Evolutionary conservation across 2,888 invertebrate genomes (phyloP), one percentile per base, ranked within the genome.

Genomic region (Zygogramma bicolorata): DNA sequence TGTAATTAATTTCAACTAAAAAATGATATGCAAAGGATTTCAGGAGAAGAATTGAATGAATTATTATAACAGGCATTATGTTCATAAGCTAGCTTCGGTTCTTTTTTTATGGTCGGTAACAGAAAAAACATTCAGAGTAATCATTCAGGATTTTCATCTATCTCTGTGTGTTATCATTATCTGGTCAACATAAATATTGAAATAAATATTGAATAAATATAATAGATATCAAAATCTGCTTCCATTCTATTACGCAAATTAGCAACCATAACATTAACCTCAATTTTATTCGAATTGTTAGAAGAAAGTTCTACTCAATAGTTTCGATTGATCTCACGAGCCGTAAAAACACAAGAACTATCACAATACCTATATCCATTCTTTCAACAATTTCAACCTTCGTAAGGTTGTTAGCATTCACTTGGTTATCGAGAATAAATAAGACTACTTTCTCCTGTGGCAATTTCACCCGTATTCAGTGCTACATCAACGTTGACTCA

Each of bases 401-500:
- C 68, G 18, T 20, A 34, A 68, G 74, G 68, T 74, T 71, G 68
- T 70, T 74, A 74, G 57, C 74, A 74, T 74, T 74, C 71, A 40
- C 25, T 59, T n/a, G 29, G 63, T 25, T 20, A 65, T 34, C 59
- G 68, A 49, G 60, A 67, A 46, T 31, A 62, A 73, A 60, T 65
- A 62, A 53, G 20, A 38, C 25, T 59, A 73, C 73, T 73, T 73
- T 73, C 73, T 73, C 70, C 46, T 6, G 5, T 18, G 29, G 22
- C 61, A 70, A 70, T 73, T 73, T 73, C 73, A 73, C 70, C 58
- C n/a, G 40, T n/a, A 65, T 65, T 57, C 1, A 65, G 3, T 42
- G 15, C 29, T 42, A 20, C 15, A 13, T 27, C 10, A 6, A 29
- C 46, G 15, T 38, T 38, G 25, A 4, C 25, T 61, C n/a, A 3